Conservation (phyloP, 2,113 vertebrate genomes). For the Alethe diademata region DNA sequence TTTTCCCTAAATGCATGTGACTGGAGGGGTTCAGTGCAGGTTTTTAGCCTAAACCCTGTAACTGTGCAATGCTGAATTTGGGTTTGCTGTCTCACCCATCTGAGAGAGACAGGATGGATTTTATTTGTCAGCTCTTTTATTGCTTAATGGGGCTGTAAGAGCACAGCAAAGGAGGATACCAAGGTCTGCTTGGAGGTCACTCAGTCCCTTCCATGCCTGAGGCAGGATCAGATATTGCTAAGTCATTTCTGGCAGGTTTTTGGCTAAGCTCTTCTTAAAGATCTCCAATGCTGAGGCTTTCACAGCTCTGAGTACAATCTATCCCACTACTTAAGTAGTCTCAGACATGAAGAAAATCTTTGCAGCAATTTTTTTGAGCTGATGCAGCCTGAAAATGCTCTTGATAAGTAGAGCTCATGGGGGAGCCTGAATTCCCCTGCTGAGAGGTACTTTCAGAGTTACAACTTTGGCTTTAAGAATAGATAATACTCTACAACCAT, state of each 20-base stretch:
- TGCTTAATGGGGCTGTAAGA: not conserved
- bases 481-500: not conserved
- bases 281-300: not conserved
- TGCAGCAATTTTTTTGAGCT: not conserved
- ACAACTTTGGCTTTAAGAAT: not conserved
- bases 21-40: not conserved
- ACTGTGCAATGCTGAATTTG: not conserved
- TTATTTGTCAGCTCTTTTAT: not conserved
- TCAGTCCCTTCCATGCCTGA: not conserved
- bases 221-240: not conserved
- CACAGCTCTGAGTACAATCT: not conserved
- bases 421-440: not conserved
- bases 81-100: not conserved
- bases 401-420: not conserved
- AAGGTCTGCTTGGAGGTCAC: not conserved
- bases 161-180: not conserved
- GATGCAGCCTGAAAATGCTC: not conserved
- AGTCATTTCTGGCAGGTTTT: slow-evolving; percentile 9
- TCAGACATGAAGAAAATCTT: not conserved
- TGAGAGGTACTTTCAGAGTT: not conserved
- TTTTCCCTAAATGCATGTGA: not conserved
- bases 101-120: not conserved
- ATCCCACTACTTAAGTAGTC: not conserved
- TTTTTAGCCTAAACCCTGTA: no score
- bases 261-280: not conserved